These are phyloP conservation scores for Pseudopipra pipra DNA, from an alignment of 2,113 vertebrate species.

Conservation along the genomic window DNA sequence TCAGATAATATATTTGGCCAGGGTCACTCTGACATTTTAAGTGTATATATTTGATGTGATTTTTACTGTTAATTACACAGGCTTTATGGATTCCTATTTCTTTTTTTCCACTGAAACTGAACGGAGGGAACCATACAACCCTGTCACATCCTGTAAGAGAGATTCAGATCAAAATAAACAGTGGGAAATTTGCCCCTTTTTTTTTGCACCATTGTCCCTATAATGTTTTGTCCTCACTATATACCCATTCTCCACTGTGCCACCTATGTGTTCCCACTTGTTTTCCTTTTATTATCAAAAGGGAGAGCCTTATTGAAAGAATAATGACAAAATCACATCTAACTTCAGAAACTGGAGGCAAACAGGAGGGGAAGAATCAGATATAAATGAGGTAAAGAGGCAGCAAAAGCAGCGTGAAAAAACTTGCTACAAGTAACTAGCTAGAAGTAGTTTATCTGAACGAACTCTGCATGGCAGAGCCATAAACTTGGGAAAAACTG, in stretches of 20 bases:
- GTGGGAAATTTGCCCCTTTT: neutral
- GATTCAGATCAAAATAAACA: neutral
- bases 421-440: neutral
- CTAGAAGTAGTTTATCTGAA: neutral
- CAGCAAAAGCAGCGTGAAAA: neutral
- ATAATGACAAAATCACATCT: neutral
- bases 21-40: neutral
- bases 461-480: neutral
- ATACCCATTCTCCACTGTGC: neutral
- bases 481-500: neutral
- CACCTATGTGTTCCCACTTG: neutral
- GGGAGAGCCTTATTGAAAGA: neutral
- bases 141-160: neutral
- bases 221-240: neutral
- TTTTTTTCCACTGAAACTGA: neutral
- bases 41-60: neutral
- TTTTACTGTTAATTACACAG: neutral
- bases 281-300: neutral
- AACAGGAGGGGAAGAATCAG: neutral
- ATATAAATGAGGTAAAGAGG: neutral
- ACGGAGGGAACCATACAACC: neutral
- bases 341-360: neutral
- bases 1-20: neutral
- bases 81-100: neutral
- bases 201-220: fast-evolving